Conservation (phyloP, 1,140 invertebrate genomes). For the Drosophila auraria region DNA sequence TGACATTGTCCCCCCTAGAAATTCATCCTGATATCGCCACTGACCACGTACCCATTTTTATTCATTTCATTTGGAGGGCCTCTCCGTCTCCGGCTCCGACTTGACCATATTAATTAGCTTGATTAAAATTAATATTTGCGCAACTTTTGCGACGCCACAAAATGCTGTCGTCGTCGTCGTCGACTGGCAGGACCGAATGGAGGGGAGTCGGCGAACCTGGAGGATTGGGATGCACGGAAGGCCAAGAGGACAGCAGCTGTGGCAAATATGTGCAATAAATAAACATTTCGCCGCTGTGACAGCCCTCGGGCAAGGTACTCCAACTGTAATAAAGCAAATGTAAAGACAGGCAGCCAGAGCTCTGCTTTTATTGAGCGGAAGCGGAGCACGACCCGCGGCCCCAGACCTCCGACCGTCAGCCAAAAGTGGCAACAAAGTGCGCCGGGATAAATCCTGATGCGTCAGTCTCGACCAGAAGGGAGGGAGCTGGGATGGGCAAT, state of each 20-base stretch:
- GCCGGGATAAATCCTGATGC: slow-evolving; percentile 75
- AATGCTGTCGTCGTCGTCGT: slow-evolving; percentile 20
- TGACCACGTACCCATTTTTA: slow-evolving; percentile 57
- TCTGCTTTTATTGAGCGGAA: slow-evolving; percentile 73
- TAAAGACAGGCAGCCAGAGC: slow-evolving; percentile 61
- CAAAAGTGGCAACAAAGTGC: slow-evolving; percentile 51
- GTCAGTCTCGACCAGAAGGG: slow-evolving; percentile 21
- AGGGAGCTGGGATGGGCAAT: slow-evolving; percentile 6
- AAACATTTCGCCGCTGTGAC: slow-evolving; percentile 73
- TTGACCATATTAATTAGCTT: slow-evolving; percentile 84
- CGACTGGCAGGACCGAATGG: slow-evolving; percentile 4
- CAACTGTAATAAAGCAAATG: slow-evolving; percentile 78
- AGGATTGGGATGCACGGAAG: slow-evolving; percentile 3
- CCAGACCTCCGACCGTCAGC: not conserved
- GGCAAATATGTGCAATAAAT: slow-evolving; percentile 72
- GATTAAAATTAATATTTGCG: slow-evolving; percentile 83
- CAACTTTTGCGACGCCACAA: slow-evolving; percentile 61
- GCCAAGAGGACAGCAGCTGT: slow-evolving; percentile 22
- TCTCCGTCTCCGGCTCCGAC: slow-evolving; percentile 34
- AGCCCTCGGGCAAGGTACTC: slow-evolving; percentile 61
- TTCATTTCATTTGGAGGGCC: slow-evolving; percentile 44
- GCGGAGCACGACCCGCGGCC: slow-evolving; percentile 47
- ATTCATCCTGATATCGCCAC: slow-evolving; percentile 21
- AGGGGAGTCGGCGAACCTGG: not conserved
- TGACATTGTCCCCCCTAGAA: not conserved